Evolutionary conservation across 2,797 vertebrate genomes (phyloP).

Genomic region (Gymnodraco acuticeps): DNA sequence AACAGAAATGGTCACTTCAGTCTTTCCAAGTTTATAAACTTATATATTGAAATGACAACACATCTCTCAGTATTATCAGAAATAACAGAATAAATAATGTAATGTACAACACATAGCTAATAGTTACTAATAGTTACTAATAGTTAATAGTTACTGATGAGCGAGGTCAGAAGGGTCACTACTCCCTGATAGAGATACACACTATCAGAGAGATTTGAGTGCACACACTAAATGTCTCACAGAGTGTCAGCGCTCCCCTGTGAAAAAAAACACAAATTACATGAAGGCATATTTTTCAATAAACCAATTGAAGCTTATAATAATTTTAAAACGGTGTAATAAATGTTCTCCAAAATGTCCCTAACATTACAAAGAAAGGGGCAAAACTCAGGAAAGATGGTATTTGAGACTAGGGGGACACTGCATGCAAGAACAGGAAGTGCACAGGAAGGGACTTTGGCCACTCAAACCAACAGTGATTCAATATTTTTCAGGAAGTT

Average conservation of each 20-base stretch:
- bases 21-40: background rate
- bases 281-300: background rate
- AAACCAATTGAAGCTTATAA: background rate
- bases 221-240: background rate
- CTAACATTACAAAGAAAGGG: background rate
- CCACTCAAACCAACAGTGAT: background rate
- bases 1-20: background rate
- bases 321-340: background rate
- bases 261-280: slow-evolving; percentile 45
- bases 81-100: background rate
- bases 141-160: background rate
- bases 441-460: background rate
- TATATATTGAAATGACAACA: background rate
- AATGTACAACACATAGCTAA: background rate
- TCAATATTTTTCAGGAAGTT: background rate
- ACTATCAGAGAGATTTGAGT: background rate
- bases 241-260: slow-evolving; percentile 42
- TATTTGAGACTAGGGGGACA: background rate
- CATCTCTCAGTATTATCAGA: background rate
- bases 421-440: background rate
- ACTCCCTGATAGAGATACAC: background rate
- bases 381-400: background rate
- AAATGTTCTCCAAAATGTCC: no score
- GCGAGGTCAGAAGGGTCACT: background rate
- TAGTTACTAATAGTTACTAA: no score